phyloP scores from a whole-genome alignment of 2,113 vertebrate species.

The Paracanthobrama guichenoti region DNA sequence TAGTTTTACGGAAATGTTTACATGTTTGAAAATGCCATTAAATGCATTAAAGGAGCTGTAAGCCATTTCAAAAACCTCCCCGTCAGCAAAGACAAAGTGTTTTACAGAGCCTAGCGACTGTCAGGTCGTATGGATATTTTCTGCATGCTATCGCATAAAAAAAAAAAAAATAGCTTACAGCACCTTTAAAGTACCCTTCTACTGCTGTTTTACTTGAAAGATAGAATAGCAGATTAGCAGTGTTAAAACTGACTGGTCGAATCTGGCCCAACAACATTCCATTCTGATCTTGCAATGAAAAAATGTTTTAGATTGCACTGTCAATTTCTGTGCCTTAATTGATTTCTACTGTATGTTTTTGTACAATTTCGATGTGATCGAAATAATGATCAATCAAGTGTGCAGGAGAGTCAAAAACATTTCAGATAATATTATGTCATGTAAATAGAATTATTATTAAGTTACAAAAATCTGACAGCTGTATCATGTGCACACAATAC shows the following conservation, averaged over 20 bases:
- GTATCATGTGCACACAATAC: conserved; percentile 80
- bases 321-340: conserved; percentile 64
- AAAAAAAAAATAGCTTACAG: background rate
- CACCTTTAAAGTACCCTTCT: conserved; percentile 29
- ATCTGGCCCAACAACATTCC: conserved; percentile 83
- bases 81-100: background rate
- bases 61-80: background rate
- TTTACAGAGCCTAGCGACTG: background rate
- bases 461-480: conserved; percentile 79
- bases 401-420: conserved; percentile 81
- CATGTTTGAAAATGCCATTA: background rate
- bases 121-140: background rate
- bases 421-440: conserved; percentile 76
- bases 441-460: conserved; percentile 86
- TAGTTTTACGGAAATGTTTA: conserved; percentile 9
- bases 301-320: conserved; percentile 89
- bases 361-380: conserved; percentile 64
- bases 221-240: background rate
- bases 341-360: conserved; percentile 69
- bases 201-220: conserved; percentile 30
- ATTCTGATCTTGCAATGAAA: conserved; percentile 64
- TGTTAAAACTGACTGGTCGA: conserved; percentile 59
- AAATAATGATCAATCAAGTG: conserved; percentile 69
- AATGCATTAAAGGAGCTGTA: background rate
- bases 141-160: background rate